phyloP scores from a whole-genome alignment of 1,140 invertebrate genomes.

The Berghia stephanieae region DNA sequence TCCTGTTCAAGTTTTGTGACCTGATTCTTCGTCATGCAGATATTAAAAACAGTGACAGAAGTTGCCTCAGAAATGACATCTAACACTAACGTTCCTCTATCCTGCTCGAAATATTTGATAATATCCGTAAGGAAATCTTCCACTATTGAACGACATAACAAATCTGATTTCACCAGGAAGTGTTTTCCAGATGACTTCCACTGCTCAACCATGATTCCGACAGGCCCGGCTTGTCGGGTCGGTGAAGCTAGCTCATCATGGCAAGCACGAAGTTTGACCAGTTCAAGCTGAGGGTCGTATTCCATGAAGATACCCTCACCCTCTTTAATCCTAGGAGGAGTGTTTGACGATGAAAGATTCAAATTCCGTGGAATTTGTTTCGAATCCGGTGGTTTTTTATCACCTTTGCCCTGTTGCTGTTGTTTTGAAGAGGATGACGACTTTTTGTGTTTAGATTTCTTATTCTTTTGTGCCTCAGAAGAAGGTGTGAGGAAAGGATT shows the following conservation, averaged over 20 bases:
- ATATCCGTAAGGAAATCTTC: conserved; percentile 41
- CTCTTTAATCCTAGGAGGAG: too few species aligned
- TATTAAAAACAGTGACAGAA: conserved; percentile 43
- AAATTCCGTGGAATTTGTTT: too few species aligned
- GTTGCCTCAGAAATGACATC: conserved; percentile 37
- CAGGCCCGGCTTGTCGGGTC: background rate
- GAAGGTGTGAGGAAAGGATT: too few species aligned
- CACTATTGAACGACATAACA: conserved; percentile 43
- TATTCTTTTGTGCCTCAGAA: too few species aligned
- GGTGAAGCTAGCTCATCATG: conserved; percentile 30
- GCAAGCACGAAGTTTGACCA: conserved; percentile 34
- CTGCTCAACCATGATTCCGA: conserved; percentile 44
- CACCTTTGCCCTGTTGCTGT: too few species aligned
- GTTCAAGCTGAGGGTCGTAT: conserved; percentile 38
- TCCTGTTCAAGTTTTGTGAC: conserved; percentile 42
- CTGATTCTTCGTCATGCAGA: conserved; percentile 49
- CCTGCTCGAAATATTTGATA: conserved; percentile 58
- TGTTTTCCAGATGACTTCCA: conserved; percentile 39
- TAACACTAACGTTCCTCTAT: conserved; percentile 50
- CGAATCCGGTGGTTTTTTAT: too few species aligned
- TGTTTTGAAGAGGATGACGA: too few species aligned
- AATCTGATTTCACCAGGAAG: conserved; percentile 38
- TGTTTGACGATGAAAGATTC: too few species aligned
- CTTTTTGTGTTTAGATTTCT: too few species aligned
- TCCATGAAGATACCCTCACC: conserved; percentile 44